Evolutionary conservation across 2,888 invertebrate species (phyloP).

Genomic region (Bellardia pandia): DNA sequence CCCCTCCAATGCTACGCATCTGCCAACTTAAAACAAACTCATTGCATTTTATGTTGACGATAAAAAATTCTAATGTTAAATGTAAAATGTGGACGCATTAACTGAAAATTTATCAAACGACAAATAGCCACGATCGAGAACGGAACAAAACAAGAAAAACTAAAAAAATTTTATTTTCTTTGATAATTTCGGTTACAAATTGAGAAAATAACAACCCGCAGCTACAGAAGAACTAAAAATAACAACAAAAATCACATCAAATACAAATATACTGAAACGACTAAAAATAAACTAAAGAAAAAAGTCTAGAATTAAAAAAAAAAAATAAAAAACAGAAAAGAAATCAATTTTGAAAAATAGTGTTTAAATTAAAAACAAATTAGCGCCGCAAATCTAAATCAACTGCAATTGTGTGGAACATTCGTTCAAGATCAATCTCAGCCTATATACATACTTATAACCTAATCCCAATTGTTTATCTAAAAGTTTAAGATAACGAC

Average conservation of each 20-base stretch:
- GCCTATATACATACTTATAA: background rate
- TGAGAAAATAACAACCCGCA: constrained; percentile 20
- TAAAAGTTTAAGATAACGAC: constrained; percentile 75
- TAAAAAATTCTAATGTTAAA: constrained; percentile 42
- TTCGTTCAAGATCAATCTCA: constrained; percentile 10
- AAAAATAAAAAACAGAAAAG: constrained; percentile 25
- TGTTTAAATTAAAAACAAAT: constrained; percentile 33
- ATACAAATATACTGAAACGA: constrained; percentile 36
- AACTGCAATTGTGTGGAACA: constrained; percentile 22
- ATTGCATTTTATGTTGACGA: constrained; percentile 35
- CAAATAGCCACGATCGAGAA: constrained; percentile 65
- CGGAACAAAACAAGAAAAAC: constrained; percentile 60
- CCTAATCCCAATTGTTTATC: constrained; percentile 22
- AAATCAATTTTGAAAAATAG: constrained; percentile 22
- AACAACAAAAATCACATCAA: background rate
- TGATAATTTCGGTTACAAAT: constrained; percentile 35
- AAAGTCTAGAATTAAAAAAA: constrained; percentile 53
- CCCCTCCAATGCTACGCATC: background rate
- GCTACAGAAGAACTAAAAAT: background rate
- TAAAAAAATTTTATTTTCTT: constrained; percentile 23
- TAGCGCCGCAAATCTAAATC: constrained; percentile 1
- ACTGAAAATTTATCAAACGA: constrained; percentile 70
- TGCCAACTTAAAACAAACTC: constrained; percentile 26
- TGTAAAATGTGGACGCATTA: constrained; percentile 63
- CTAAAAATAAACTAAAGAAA: constrained; percentile 65